Base-by-base conservation (phyloP, 2,888 invertebrate genomes). In the Heliconius ethilla region DNA sequence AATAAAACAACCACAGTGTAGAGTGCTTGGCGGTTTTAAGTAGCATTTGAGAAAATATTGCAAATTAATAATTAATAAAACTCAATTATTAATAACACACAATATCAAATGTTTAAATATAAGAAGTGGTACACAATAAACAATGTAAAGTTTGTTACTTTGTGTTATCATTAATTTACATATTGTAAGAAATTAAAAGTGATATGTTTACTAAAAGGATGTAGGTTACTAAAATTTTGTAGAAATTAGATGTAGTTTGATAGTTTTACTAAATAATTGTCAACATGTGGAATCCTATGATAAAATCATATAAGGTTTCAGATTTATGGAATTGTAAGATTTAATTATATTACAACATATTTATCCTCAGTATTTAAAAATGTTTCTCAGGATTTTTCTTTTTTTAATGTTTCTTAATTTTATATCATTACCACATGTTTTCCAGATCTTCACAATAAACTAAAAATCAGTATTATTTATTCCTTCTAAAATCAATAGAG, bases 1-100 rank as follows among this genome's bases (percentile, higher is more conserved):
- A 95, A 96, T 97, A 81, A 97, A 96, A 90, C 96, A 97, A 81
- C 96, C 96, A 82, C 96, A 96, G 87, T 96, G 96, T 86, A 94
- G 93, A 90, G 83, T 90, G 79, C 77, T 87, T 22, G 82, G 85
- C 81, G 86, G 86, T 82, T 90, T 87, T 83, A 89, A 90, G 82
- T 89, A 91, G 87, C 76, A 45, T 51, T 67, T 66, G 74, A 18
- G 40, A 37, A 76, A 73, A 74, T 75, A 74, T 62, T 75, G 73
- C 72, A 75, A 74, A 66, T 70, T 70, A 70, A 18, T 25, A 13
- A 25, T 25, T 62, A 63, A 27, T 27, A 27, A 15, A 25, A 27
- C 6, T 15, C 9, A 5, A 51, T 27, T 2, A 15, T 27, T 63
- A 62, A 62, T 11, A 62, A n/a, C 2, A 62, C 6, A 13, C 2